These are phyloP conservation scores for Glaucopsyche alexis DNA, from an alignment of 2,888 invertebrate species.

Conservation along the genomic window DNA sequence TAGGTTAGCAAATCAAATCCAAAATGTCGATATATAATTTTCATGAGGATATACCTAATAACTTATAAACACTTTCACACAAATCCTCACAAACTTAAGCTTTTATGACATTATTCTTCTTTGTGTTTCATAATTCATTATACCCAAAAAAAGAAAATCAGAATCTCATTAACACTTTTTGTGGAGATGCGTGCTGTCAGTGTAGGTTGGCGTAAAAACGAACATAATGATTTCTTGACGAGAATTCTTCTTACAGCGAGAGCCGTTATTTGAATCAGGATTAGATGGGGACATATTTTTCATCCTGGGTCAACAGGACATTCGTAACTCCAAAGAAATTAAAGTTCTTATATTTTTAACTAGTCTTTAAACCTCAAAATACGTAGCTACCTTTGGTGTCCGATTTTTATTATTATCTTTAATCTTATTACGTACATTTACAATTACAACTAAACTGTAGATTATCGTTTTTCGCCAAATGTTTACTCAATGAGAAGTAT, in stretches of 20 bases:
- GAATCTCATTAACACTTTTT: constrained; percentile 21
- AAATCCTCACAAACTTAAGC: background rate
- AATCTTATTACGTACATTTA: too few species aligned
- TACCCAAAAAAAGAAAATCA: constrained; percentile 4
- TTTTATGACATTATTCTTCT: background rate
- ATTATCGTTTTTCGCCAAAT: background rate
- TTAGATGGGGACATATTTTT: background rate
- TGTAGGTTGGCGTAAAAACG: background rate
- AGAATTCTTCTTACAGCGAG: constrained; percentile 4
- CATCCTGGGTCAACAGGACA: background rate
- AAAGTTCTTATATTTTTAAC: too few species aligned
- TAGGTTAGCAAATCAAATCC: too few species aligned
- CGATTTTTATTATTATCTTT: too few species aligned
- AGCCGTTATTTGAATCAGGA: background rate
- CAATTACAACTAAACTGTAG: background rate
- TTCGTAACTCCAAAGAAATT: background rate
- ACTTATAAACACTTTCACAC: too few species aligned
- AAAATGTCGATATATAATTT: too few species aligned
- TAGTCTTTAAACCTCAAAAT: too few species aligned
- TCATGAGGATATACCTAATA: too few species aligned
- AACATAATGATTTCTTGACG: constrained; percentile 14
- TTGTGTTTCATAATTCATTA: background rate
- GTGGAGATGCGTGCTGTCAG: constrained; percentile 5
- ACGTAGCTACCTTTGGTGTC: too few species aligned
- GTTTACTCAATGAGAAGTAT: background rate